Base-by-base conservation (phyloP, 2,888 invertebrate species). In the Amorpha juglandis region DNA sequence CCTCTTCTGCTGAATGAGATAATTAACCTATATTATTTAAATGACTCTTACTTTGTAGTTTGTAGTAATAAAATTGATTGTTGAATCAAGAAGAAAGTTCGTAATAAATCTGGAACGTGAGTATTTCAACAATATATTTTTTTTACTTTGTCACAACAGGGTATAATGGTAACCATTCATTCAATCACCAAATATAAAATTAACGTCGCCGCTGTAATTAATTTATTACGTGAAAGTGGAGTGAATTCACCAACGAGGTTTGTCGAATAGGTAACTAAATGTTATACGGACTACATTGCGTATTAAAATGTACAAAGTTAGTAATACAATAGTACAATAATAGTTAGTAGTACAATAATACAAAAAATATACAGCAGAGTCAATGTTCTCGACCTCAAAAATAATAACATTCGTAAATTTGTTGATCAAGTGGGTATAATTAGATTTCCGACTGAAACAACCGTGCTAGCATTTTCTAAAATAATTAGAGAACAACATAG, bases 201-300 rank as follows among this genome's bases (percentile, higher is more conserved):
- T 68, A 68, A 63, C 35, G 66, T 33, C 45, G 35, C 65, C 63
- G 64, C 65, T 64, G 62, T 70, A 74, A 77, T 76, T 76, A 76
- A 76, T 77, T 74, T 71, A 74, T 74, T 69, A 70, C 69, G 72
- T 74, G 68, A 75, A 74, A 62, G 72, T 73, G 71, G 73, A 73
- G 72, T 74, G 70, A 76, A 74, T 77, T 71, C 76, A 63, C 74
- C 67, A 74, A 71, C 73, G 70, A 71, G 74, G 70, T 75, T 75
- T 78, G 74, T 77, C 77, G 78, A 80, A 72, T 68, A 68, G 71
- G 67, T 67, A 76, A 76, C 76, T 76, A 72, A 73, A 75, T 75
- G 79, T 72, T 72, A 78, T 74, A 71, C 67, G 73, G 71, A 72
- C 71, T 72, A 69, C 65, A 69, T 67, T 63, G 68, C 62, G 70